Evolutionary conservation across 2,888 invertebrate species (phyloP).

Genomic region (Tenodera sinensis): DNA sequence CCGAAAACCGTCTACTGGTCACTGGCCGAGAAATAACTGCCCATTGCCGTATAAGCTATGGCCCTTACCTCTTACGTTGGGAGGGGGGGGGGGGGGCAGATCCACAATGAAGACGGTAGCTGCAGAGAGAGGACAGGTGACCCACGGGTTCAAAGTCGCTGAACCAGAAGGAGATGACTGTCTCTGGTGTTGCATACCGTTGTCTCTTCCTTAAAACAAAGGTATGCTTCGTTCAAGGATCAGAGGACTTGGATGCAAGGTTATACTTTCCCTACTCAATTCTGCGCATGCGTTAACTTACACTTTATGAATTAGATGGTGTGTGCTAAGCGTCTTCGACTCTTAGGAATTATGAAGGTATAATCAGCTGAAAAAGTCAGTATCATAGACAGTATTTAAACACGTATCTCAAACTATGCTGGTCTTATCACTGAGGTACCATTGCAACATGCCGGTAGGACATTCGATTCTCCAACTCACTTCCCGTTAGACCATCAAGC

Average conservation of each 20-base stretch:
- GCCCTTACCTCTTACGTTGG: background rate
- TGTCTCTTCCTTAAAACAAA: background rate
- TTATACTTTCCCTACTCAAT: no score
- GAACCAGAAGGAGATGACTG: background rate
- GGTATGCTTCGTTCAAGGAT: constrained; percentile 11
- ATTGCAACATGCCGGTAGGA: no score
- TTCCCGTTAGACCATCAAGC: no score
- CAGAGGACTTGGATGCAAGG: background rate
- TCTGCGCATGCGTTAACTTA: no score
- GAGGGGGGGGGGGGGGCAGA: background rate
- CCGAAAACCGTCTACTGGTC: constrained; percentile 30
- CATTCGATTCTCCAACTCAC: no score
- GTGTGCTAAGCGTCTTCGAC: no score
- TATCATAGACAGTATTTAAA: no score
- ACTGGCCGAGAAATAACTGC: constrained; percentile 30
- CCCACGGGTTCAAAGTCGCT: background rate
- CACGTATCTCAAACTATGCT: no score
- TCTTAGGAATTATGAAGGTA: no score
- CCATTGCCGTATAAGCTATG: constrained; percentile 30
- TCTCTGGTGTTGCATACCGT: background rate
- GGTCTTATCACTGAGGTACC: no score
- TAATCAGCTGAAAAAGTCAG: no score
- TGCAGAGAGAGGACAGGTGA: background rate
- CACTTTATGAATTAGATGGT: no score
- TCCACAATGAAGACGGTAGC: background rate